Conservation (phyloP, 1,140 invertebrate species). For the Helicorthomorpha holstii region DNA sequence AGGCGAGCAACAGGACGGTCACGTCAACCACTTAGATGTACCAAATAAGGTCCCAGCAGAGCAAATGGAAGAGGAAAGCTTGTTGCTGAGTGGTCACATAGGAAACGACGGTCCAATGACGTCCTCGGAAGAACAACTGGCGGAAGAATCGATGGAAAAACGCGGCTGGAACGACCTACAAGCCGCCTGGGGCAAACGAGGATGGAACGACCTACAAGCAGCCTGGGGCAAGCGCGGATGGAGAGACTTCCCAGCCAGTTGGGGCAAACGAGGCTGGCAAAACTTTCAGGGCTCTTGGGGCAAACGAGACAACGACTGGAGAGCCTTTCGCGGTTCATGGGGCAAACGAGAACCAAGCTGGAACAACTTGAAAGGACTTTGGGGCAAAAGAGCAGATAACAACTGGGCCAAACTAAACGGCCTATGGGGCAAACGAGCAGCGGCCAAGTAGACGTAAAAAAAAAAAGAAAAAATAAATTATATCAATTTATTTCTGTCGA, state of each 20-base stretch:
- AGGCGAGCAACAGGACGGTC: no score
- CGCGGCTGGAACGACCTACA: conserved; percentile 9
- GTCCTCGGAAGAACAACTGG: no score
- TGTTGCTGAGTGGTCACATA: no score
- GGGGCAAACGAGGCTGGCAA: conserved; percentile 38
- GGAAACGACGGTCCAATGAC: no score
- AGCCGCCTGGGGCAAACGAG: conserved; percentile 10
- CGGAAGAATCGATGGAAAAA: no score
- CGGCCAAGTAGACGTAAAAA: no score
- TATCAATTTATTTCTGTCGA: no score
- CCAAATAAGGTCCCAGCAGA: no score
- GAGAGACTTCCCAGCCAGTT: conserved; percentile 15
- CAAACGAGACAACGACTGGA: conserved; percentile 30
- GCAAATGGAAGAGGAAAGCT: no score
- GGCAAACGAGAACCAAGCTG: conserved; percentile 6
- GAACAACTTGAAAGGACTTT: conserved; percentile 28
- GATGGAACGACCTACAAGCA: conserved; percentile 10
- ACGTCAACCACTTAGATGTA: no score
- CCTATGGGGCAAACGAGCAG: conserved; percentile 44
- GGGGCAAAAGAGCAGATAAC: conserved; percentile 46
- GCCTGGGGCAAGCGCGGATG: conserved; percentile 13
- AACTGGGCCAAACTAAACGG: conserved; percentile 53
- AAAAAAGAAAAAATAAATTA: no score
- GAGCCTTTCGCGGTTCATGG: conserved; percentile 4
- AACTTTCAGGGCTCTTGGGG: conserved; percentile 43